Conservation (phyloP, 2,888 invertebrate genomes). For the Matsumyia berberina region DNA sequence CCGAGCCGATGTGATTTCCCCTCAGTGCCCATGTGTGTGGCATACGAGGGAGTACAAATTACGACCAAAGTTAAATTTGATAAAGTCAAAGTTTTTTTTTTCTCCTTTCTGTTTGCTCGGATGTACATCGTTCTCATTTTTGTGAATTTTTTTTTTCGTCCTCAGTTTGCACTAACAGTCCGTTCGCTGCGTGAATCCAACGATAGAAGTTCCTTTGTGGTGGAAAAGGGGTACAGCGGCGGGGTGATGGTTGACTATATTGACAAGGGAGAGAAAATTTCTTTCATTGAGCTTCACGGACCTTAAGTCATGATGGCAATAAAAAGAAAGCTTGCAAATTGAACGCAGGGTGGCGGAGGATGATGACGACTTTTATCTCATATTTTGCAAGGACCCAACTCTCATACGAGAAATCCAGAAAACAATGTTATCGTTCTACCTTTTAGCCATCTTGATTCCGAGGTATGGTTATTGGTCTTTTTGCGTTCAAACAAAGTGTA, state of each 20-base stretch:
- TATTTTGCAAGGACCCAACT: slow-evolving; percentile 74
- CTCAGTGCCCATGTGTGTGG: slow-evolving; percentile 55
- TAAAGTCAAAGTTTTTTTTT: slow-evolving; percentile 73
- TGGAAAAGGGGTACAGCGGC: slow-evolving; percentile 40
- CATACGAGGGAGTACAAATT: slow-evolving; percentile 65
- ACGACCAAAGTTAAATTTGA: slow-evolving; percentile 76
- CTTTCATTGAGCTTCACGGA: slow-evolving; percentile 70
- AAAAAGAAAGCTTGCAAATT: slow-evolving; percentile 76
- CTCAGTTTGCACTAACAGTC: slow-evolving; percentile 56
- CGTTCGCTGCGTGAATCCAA: slow-evolving; percentile 44
- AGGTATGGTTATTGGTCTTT: slow-evolving; percentile 73
- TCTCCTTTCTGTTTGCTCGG: slow-evolving; percentile 41
- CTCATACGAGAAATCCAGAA: slow-evolving; percentile 66
- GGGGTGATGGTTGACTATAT: slow-evolving; percentile 48
- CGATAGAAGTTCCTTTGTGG: slow-evolving; percentile 10
- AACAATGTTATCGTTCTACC: slow-evolving; percentile 75
- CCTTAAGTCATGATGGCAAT: slow-evolving; percentile 74
- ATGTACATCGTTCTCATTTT: slow-evolving; percentile 66
- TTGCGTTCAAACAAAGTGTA: slow-evolving; percentile 65
- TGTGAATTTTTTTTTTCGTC: slow-evolving; percentile 44
- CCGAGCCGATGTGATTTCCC: slow-evolving; percentile 68
- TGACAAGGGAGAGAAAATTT: slow-evolving; percentile 69
- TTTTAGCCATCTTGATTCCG: slow-evolving; percentile 75
- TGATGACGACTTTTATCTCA: slow-evolving; percentile 73
- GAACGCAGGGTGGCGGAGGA: slow-evolving; percentile 56